Evolutionary conservation across 1,140 invertebrate genomes (phyloP), one percentile per base, ranked within the genome.

Genomic region (Venustaconcha ellipsiformis): DNA sequence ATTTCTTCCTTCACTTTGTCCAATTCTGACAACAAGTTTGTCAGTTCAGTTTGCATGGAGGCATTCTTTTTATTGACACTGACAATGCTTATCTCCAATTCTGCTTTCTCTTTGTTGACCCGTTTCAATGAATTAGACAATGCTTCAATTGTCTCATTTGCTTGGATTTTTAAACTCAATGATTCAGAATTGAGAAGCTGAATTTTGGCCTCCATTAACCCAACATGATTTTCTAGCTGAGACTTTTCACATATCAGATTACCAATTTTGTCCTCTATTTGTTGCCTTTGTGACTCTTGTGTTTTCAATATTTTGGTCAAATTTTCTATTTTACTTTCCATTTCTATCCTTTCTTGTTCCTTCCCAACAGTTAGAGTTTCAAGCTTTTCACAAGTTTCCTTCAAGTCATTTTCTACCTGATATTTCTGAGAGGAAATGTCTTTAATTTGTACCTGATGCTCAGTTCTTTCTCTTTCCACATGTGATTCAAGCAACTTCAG

Each of bases 161-260:
- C 68, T 63, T 77, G 57, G 1, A 56, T 17, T 17, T 60, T 67
- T 18, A 66, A 57, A 57, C 72, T 65, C 17, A 68, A 70, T 23
- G 59, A 67, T n/a, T 77, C 70, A 66, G 37, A 55, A 30, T 72
- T 72, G 6, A 77, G 30, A n/a, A 77, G 17, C 67, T 77, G 72
- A 30, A 77, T 23, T 20, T 71, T 64, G 26, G 75, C 75, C 55
- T 77, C 75, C 14, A 77, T 58, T 18, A 67, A 70, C 6, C 75
- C 75, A 1, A 77, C 59, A 20, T 77, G 58, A 15, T 15, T 72
- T 57, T 72, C 70, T 37, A 77, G 48, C 58, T 77, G 60, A 67
- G 75, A 77, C 64, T 77, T 77, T 58, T 77, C 75, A 60, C 59
- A 72, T 13, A 77, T 66, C 15, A 77, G 64, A 68, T 77, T 69